Conservation (phyloP, 2,797 vertebrate species). For the Leucoraja ocellata region DNA sequence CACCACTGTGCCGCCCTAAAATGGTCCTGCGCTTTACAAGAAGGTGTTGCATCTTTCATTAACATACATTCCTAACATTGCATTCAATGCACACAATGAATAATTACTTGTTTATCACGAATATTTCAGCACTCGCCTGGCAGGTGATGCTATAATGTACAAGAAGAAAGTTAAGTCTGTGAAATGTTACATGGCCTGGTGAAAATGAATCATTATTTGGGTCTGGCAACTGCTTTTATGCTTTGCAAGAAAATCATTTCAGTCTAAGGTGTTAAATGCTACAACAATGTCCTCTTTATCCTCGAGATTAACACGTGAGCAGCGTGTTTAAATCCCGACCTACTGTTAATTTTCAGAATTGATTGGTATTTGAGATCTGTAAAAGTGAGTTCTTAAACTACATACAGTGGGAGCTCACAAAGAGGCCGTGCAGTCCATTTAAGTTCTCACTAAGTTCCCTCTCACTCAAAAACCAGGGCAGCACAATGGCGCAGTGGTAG, state of each 20-base stretch:
- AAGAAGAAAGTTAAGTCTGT: not conserved
- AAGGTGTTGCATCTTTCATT: not conserved
- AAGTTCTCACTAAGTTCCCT: not conserved
- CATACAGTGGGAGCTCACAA: not conserved
- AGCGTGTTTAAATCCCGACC: not conserved
- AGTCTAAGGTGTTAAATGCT: not conserved
- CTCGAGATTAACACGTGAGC: not conserved
- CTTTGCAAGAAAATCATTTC: not conserved
- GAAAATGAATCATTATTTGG: not conserved
- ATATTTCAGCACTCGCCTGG: not conserved
- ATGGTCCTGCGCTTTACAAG: not conserved
- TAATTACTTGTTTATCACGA: not conserved
- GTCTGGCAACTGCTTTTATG: not conserved
- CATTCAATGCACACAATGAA: not conserved
- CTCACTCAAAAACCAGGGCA: no score
- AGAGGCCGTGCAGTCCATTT: not conserved
- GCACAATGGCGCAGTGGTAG: no score
- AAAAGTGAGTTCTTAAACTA: not conserved
- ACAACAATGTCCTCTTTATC: not conserved
- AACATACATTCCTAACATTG: conserved; percentile 5
- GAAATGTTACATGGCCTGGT: no score
- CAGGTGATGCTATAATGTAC: not conserved
- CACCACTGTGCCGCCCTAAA: no score
- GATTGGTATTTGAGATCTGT: not conserved
- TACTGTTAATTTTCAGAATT: not conserved